Evolutionary conservation across 2,797 vertebrate genomes (phyloP).

Genomic region (Aselliscus stoliczkanus): DNA sequence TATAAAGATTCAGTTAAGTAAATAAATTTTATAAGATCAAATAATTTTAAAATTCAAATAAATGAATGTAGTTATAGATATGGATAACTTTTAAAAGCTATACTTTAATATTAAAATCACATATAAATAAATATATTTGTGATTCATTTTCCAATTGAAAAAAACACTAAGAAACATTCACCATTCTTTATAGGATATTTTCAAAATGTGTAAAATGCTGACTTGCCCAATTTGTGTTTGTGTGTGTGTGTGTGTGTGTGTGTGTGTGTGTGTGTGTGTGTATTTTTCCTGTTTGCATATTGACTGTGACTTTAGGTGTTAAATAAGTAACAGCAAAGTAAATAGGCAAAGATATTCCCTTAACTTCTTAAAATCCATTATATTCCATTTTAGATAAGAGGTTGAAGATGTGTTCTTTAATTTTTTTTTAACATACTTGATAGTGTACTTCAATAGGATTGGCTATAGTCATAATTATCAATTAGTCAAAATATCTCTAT

Average conservation of each 20-base stretch:
- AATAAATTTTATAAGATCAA: not conserved
- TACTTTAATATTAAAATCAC: not conserved
- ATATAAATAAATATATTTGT: not conserved
- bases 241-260: too few relatives aligned
- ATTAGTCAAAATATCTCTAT: not conserved
- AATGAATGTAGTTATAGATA: not conserved
- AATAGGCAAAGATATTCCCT: not conserved
- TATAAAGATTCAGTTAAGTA: not conserved
- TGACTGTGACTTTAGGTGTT: not conserved
- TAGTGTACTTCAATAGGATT: not conserved
- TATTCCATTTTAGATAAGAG: not conserved
- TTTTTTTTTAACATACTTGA: not conserved
- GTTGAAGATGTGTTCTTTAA: not conserved
- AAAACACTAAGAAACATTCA: not conserved
- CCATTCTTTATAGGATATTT: not conserved
- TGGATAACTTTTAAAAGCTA: not conserved
- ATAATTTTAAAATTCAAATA: not conserved
- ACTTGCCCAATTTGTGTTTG: not conserved
- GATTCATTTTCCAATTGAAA: not conserved
- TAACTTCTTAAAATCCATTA: not conserved
- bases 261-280: not conserved
- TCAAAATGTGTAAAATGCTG: not conserved
- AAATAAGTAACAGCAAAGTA: not conserved
- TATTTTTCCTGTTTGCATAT: not conserved
- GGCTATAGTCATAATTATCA: not conserved